Conservation (phyloP, 2,888 invertebrate species). For the Polymixis lichenea region DNA sequence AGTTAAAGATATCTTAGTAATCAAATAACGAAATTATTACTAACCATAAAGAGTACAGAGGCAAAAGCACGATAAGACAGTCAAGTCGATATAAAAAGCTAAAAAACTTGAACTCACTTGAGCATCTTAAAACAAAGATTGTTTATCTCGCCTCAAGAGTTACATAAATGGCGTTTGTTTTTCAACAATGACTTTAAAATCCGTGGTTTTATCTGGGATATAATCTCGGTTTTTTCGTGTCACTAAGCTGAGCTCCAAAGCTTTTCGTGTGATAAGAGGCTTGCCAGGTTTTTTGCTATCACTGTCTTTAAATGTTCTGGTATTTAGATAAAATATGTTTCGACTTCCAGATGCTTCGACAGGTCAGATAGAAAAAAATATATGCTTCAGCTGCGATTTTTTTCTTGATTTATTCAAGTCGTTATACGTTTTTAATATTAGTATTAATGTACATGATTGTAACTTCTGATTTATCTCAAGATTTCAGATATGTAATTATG, state of each 20-base stretch:
- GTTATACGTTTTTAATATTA: constrained; percentile 37
- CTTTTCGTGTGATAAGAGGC: constrained; percentile 73
- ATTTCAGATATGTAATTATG: constrained; percentile 43
- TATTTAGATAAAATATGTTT: constrained; percentile 57
- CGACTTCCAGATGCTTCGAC: constrained; percentile 43
- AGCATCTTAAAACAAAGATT: constrained; percentile 65
- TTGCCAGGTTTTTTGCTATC: constrained; percentile 74
- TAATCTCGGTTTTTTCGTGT: constrained; percentile 77
- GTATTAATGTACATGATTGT: constrained; percentile 28
- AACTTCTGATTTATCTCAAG: constrained; percentile 49
- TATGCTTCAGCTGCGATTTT: constrained; percentile 15
- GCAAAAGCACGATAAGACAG: constrained; percentile 46
- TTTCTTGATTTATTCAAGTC: constrained; percentile 36
- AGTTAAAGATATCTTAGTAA: constrained; percentile 1
- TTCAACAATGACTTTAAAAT: constrained; percentile 69
- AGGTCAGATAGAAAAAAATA: constrained; percentile 27
- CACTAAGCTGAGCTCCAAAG: constrained; percentile 74
- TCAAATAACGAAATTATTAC: neutral
- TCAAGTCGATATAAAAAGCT: constrained; percentile 34
- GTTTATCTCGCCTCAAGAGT: constrained; percentile 64
- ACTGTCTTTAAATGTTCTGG: constrained; percentile 70
- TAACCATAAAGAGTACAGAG: constrained; percentile 8
- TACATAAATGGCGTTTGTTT: constrained; percentile 68
- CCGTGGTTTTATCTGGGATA: constrained; percentile 69
- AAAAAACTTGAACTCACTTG: constrained; percentile 42